Conservation (phyloP, 1,140 invertebrate genomes). For the Drosophila sp. region DNA sequence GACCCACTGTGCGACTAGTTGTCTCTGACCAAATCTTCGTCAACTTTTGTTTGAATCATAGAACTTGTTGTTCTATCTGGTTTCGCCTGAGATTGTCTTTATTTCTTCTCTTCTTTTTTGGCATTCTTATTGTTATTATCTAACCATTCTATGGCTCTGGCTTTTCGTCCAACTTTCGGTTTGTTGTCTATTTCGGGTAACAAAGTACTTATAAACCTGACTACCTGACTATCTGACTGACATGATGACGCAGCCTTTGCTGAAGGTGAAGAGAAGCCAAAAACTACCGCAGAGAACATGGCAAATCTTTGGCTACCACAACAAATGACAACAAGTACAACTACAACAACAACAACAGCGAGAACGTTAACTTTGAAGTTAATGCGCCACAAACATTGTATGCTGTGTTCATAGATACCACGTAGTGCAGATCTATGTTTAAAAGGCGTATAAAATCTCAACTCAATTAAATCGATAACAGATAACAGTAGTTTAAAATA, state of each 20-base stretch:
- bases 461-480: no score
- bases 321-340: conserved; percentile 9
- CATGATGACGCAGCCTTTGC: conserved; percentile 43
- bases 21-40: conserved; percentile 7
- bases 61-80: conserved; percentile 41
- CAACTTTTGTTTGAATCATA: conserved; percentile 23
- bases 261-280: conserved; percentile 28
- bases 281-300: conserved; percentile 36
- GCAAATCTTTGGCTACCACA: conserved; percentile 36
- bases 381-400: conserved; percentile 24
- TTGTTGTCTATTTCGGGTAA: conserved; percentile 48
- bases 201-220: conserved; percentile 27
- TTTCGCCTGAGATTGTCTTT: conserved; percentile 24
- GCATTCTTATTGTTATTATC: conserved; percentile 49
- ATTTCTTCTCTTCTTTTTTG: no score
- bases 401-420: conserved; percentile 6
- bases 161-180: conserved; percentile 7
- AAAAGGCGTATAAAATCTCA: no score
- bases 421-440: not conserved
- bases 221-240: conserved; percentile 18
- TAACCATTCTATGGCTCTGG: conserved; percentile 38
- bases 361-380: conserved; percentile 26
- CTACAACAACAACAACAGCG: not conserved
- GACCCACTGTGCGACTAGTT: conserved; percentile 44
- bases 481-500: no score